A percentile compares a stretch with the other conserved stretches of the same genome.
Conservation (phyloP, 2,888 invertebrate species). For the Dichetophora obliterata region DNA sequence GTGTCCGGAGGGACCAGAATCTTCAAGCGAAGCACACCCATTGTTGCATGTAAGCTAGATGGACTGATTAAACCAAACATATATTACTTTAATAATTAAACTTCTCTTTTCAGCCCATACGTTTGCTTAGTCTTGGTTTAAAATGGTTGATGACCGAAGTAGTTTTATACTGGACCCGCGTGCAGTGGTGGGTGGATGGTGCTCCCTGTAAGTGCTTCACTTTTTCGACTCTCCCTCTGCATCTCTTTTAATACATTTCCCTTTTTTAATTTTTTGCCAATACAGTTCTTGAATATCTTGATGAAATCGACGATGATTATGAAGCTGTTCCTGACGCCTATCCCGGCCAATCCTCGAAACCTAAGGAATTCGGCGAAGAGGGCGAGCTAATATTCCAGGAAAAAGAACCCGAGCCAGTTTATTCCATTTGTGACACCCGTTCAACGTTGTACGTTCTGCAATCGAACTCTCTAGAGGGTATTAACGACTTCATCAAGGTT, state of each 20-base stretch:
- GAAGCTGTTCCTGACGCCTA: conserved; percentile 63
- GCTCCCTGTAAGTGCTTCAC: conserved; percentile 63
- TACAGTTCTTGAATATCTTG: conserved; percentile 69
- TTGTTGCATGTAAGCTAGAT: conserved; percentile 60
- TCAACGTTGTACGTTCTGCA: conserved; percentile 79
- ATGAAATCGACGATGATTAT: conserved; percentile 69
- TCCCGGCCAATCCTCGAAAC: conserved; percentile 56
- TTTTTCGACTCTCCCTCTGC: too few relatives aligned
- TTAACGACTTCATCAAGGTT: conserved; percentile 67
- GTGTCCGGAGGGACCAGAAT: conserved; percentile 72
- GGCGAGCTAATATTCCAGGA: conserved; percentile 68
- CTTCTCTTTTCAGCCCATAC: conserved; percentile 66
- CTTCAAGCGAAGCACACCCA: conserved; percentile 61
- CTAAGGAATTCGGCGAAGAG: conserved; percentile 62
- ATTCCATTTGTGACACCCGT: conserved; percentile 79
- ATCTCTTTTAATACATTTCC: background rate
- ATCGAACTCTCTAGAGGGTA: conserved; percentile 71
- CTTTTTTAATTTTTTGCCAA: background rate
- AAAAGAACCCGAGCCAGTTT: conserved; percentile 61
- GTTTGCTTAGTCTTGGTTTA: conserved; percentile 63
- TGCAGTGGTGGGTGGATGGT: conserved; percentile 67
- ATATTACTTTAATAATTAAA: background rate
- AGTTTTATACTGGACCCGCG: conserved; percentile 64
- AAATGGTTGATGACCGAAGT: conserved; percentile 70
- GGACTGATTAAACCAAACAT: too few relatives aligned